Base-by-base conservation (phyloP, 2,797 vertebrate species). In the Danio choprae region DNA sequence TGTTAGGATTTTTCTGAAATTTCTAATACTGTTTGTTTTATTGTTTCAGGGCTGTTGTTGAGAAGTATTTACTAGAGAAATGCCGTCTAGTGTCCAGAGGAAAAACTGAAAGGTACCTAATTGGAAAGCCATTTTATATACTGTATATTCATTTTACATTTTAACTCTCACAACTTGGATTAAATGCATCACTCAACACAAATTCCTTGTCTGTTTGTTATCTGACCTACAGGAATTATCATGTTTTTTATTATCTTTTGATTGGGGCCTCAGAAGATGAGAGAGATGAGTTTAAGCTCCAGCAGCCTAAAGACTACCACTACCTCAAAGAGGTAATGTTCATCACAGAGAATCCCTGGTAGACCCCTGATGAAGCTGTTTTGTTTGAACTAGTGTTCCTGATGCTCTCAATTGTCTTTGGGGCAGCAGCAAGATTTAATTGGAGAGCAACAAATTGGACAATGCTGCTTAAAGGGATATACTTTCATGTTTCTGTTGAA, bases 161-260 rank as follows among this genome's bases (percentile, higher is more conserved):
- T 50, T 60, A 43, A 22, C 15, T 16, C 4, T 29, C 1, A 0
- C 8, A 60, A 4, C 53, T n/a, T 0, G 58, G 0, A 6, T 58
- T 6, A 73, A 18, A 74, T 36, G 0, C 41, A 11, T 36, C 12
- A 15, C 36, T 20, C 29, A 62, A 22, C 38, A 22, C 64, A 8
- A 10, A 41, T 65, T 15, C 8, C 10, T 2, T 51, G 3, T 50
- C 16, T 72, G 15, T n/a, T 22, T 59, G 7, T 71, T 56, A 67
- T 86, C 36, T 88, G 83, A 78, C 74, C 80, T 4, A 2, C 87
- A 99, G 98, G 92, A 99, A 96, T 93, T 99, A 95, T 88, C 98
- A 99, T 5, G 97, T 99, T n/a, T 99, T 99, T 87, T 98, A 99
- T 91, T 98, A 98, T 84, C 92, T 99, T 91, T 90, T 99, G 83